These are phyloP conservation scores for Prolemur simus DNA, from an alignment of 2,113 vertebrate species.

Conservation along the genomic window DNA sequence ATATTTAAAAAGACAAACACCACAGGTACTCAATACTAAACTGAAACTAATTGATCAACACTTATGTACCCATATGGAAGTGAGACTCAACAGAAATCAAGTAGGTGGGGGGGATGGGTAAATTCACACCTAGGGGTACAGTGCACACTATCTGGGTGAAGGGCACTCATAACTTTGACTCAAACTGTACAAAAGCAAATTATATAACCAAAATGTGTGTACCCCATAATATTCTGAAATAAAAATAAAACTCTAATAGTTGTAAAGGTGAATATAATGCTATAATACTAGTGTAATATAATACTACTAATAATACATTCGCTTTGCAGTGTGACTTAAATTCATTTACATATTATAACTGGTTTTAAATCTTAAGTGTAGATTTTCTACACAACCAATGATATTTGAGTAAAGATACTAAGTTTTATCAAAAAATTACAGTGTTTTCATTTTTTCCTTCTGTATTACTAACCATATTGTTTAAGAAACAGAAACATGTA, in stretches of 20 bases:
- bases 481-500: not conserved
- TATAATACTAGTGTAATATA: not conserved
- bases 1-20: not conserved
- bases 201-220: too few species aligned
- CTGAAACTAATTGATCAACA: too few species aligned
- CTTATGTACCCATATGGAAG: too few species aligned
- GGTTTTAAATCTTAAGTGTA: not conserved
- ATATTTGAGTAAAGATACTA: not conserved
- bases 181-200: too few species aligned
- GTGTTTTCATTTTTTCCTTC: not conserved
- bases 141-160: too few species aligned
- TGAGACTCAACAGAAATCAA: too few species aligned
- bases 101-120: too few species aligned
- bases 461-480: not conserved
- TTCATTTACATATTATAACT: not conserved
- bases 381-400: not conserved
- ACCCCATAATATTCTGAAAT: too few species aligned
- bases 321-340: not conserved
- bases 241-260: not conserved
- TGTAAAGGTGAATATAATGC: not conserved
- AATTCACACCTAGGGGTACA: too few species aligned
- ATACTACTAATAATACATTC: not conserved
- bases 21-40: too few species aligned
- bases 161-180: too few species aligned
- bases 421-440: not conserved